Percentiles rank a stretch among this genome's conserved stretches.
Evolutionary conservation across 2,113 vertebrate genomes (phyloP).

Genomic region (Nothocercus nigrocapillus): DNA sequence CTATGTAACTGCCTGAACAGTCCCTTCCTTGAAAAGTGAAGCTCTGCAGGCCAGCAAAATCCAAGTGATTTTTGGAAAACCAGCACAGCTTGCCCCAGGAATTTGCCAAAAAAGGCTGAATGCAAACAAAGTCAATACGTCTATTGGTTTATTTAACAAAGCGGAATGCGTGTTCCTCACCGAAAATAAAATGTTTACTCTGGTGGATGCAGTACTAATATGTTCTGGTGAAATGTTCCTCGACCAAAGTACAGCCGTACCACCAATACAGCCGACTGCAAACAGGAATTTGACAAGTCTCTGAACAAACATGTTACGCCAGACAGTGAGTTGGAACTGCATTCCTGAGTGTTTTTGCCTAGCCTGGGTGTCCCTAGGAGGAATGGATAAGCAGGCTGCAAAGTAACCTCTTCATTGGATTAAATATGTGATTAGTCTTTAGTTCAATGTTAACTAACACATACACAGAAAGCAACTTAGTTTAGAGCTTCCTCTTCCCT

Average conservation of each 20-base stretch:
- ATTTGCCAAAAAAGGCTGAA: neutral
- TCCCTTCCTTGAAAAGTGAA: neutral
- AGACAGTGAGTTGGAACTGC: conserved; percentile 29
- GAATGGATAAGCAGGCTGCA: neutral
- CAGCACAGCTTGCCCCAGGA: neutral
- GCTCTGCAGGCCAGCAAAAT: neutral
- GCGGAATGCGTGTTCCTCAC: neutral
- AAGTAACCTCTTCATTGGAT: neutral
- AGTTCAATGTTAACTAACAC: neutral
- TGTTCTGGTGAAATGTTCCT: conserved; percentile 45
- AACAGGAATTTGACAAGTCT: neutral
- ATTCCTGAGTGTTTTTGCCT: conserved; percentile 50
- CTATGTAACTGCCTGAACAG: neutral
- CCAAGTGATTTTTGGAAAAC: neutral
- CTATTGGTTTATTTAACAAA: neutral
- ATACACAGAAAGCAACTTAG: neutral
- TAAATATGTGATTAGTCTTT: neutral
- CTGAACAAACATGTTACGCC: conserved; percentile 46
- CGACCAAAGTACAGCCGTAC: conserved; percentile 52
- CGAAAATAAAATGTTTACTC: conserved; percentile 12
- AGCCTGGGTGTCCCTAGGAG: neutral
- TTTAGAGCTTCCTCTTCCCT: neutral
- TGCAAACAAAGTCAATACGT: neutral
- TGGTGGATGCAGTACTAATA: neutral
- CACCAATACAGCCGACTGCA: neutral